Evolutionary conservation across 2,888 invertebrate genomes (phyloP), one percentile per base, ranked within the genome.

Genomic region (Phalangium opilio): DNA sequence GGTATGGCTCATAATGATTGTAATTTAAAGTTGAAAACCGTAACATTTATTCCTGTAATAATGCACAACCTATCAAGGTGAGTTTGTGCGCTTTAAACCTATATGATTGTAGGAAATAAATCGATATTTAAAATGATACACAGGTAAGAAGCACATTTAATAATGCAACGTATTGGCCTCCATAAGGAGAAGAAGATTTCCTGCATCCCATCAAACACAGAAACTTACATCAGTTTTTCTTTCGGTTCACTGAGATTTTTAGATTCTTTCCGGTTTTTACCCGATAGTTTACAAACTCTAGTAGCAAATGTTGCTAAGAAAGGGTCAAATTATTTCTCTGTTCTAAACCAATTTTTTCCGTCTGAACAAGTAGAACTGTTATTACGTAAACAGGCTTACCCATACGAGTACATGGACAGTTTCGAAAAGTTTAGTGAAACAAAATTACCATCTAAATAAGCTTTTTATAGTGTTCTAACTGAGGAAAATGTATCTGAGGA

Each of bases 381-480:
- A 4, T 8, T 27, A 8, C 4, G 27, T 7, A 27, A 27, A 27
- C 27, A 27, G 27, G 27, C 27, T 7, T 27, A 7, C 41, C 41
- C 41, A 5, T 41, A 41, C 17, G 41, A 41, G 15, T 41, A 41
- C 11, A 41, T 41, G 41, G 7, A 19, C 41, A 17, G 17, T n/a
- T 41, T 14, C 7, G 41, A 15, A n/a, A 41, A 11, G 19, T 41
- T 14, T 41, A 11, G 50, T 3, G 58, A 60, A 45, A 54, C 54
- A 10, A 12, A n/a, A 42, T 50, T 60, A 3, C 56, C 51, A 45
- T 33, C 47, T 15, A 53, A 20, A 20, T 7, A 34, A 8, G 19
- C 15, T 8, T 58, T 57, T 7, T 43, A 27, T 8, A 27, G 15
- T 47, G 12, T 32, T 52, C 17, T 48, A 10, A 45, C 12, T n/a